These are phyloP conservation scores for Pheosia tremula DNA, from an alignment of 2,888 invertebrate species.

Conservation along the genomic window DNA sequence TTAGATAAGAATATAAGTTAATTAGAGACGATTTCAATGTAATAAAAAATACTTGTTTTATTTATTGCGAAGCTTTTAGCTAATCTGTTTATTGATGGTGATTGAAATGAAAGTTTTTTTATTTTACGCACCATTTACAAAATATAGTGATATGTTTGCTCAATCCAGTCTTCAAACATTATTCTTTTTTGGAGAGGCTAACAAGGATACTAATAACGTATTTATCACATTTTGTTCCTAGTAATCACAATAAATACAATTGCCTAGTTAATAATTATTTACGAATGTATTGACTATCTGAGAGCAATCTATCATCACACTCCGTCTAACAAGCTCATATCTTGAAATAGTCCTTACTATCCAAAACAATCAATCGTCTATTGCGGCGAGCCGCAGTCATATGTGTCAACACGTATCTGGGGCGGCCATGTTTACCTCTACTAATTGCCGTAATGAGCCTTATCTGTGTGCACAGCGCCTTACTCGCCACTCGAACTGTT, in stretches of 20 bases:
- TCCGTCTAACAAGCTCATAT: conserved; percentile 7
- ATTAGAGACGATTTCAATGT: conserved; percentile 9
- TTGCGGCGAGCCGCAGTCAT: conserved; percentile 26
- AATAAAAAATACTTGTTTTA: not conserved
- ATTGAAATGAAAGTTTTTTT: not conserved
- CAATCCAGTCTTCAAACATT: too few relatives aligned
- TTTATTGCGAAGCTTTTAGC: not conserved
- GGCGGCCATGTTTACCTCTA: conserved; percentile 70
- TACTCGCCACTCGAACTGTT: conserved; percentile 63
- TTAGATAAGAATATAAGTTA: conserved; percentile 19
- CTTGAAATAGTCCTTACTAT: conserved; percentile 15
- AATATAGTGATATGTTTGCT: not conserved
- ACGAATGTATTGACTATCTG: too few relatives aligned
- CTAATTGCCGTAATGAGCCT: conserved; percentile 79
- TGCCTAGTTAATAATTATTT: too few relatives aligned
- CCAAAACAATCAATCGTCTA: conserved; percentile 32
- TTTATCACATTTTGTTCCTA: too few relatives aligned
- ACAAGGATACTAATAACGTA: too few relatives aligned
- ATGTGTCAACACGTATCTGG: conserved; percentile 62
- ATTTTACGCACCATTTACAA: not conserved
- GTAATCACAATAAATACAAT: too few relatives aligned
- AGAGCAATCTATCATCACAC: not conserved
- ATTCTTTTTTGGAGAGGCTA: too few relatives aligned
- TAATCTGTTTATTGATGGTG: conserved; percentile 1
- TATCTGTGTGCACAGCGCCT: conserved; percentile 66